Percentiles rank a stretch among this genome's conserved stretches.
These are phyloP conservation scores for Paramisgurnus dabryanus DNA, from an alignment of 2,113 vertebrate genomes.

Conservation along the genomic window DNA sequence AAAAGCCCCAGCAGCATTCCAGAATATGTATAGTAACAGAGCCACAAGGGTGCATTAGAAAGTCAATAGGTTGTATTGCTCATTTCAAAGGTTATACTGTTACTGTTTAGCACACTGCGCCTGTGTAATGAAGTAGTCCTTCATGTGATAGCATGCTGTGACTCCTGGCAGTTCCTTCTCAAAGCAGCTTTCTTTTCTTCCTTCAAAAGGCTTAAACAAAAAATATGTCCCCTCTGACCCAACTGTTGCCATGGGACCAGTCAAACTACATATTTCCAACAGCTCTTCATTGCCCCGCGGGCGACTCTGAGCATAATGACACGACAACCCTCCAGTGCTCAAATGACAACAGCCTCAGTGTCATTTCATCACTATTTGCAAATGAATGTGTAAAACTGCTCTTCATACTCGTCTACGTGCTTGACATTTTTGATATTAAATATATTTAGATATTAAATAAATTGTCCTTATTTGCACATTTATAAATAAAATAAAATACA, in stretches of 20 bases:
- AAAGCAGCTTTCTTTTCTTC: constrained; percentile 50
- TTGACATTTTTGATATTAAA: background rate
- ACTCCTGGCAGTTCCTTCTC: constrained; percentile 36
- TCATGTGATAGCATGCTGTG: constrained; percentile 41
- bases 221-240: constrained; percentile 53
- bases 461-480: background rate
- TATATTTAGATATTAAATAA: too few relatives aligned
- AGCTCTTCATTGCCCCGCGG: constrained; percentile 36
- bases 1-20: constrained; percentile 12
- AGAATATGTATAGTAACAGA: constrained; percentile 17
- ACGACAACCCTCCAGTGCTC: constrained; percentile 25
- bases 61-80: constrained; percentile 43
- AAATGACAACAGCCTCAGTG: constrained; percentile 36
- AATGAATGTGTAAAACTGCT: constrained; percentile 3
- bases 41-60: background rate
- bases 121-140: constrained; percentile 51
- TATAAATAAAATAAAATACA: too few relatives aligned
- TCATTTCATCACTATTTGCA: constrained; percentile 27
- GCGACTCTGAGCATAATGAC: constrained; percentile 46
- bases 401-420: background rate
- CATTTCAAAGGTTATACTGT: constrained; percentile 49
- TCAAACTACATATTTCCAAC: constrained; percentile 55
- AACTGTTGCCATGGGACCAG: constrained; percentile 52
- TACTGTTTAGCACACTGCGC: constrained; percentile 46
- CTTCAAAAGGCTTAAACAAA: constrained; percentile 52